Evolutionary conservation across 2,888 invertebrate species (phyloP), one percentile per base, ranked within the genome.

Genomic region (Smittia sp.): DNA sequence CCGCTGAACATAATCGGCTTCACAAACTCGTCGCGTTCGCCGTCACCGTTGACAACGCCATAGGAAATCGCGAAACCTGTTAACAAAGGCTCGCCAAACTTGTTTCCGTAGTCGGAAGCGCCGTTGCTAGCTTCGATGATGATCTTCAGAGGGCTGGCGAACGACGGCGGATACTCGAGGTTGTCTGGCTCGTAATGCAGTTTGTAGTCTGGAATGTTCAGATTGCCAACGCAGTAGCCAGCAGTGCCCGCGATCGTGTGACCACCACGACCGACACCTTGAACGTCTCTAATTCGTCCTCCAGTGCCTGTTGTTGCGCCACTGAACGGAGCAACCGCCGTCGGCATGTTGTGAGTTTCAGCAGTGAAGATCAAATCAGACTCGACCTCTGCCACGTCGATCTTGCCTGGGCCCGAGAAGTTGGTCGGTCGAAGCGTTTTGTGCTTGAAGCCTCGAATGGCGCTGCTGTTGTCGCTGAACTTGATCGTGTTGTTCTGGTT

Each of bases 1-100:
- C 93, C 98, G 79, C 96, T 97, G 80, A 99, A 98, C 98, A 99
- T 98, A 75, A 99, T 98, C 0, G 98, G 98, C 80, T 99, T 99
- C 11, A 98, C 91, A 85, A 93, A 99, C 81, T 99, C 98, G 74
- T 92, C 88, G 74, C 96, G 85, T 76, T 88, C 86, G 15, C 87
- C 86, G 27, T 84, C 83, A 0, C 85, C 84, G 77, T 91, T 87
- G 22, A 85, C 84, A 79, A 93, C 83, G 0, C 98, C 98, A 80
- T 94, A 98, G 0, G 96, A 92, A 73, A 97, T 88, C 0, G 92
- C 91, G 81, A 98, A 98, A 4, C 98, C 98, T 78, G 86, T 83
- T 76, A 98, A 88, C 0, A 98, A 87, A 0, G 98, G 98, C 81
- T 99, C 98, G 0, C 98, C 98, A 83, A 98, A 99, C 84, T 99